Base-by-base conservation (phyloP, 2,113 vertebrate genomes). In the Bambusicola thoracicus region DNA sequence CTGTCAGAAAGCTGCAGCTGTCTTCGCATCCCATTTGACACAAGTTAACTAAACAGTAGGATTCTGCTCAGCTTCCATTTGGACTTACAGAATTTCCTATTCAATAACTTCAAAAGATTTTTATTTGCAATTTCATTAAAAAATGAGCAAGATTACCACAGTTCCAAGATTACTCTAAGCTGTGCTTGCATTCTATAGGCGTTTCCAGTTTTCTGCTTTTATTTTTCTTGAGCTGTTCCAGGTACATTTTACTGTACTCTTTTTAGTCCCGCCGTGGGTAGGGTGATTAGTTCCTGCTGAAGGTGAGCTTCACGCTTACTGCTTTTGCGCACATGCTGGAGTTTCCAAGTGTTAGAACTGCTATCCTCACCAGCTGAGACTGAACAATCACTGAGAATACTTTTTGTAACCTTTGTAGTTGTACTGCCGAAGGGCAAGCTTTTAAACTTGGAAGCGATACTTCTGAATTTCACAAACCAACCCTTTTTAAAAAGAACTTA, bases 11-110 rank as follows among this genome's bases (percentile, higher is more conserved):
- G 94, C 97, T 48, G 63, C 24, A n/a, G 90, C 94, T 49, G 81
- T 34, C 79, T 94, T 82, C 94, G 25, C 69, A 85, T 90, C 67
- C 53, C 51, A 69, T 75, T 91, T 92, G 75, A 93, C 95, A 96
- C 95, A 85, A 96, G 95, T 97, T 89, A 92, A 94, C 83, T 82
- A 73, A 93, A 56, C 78, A 0, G 59, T 94, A 92, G 94, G 95
- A 97, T 94, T 93, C 92, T 91, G 92, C 85, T 68, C 93, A 91
- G 90, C 87, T 94, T 85, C 90, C 80, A 8, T 63, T 92, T 84
- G 87, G 90, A 92, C 65, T 68, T 63, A 30, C n/a, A 49, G 48
- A 43, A 76, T 63, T 81, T 95, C 79, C 84, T 81, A 46, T 19
- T 30, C 66, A 34, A 83, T 89, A 38, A 86, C 8, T 49, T 66